A percentile compares a stretch with the other conserved stretches of the same genome.
Evolutionary conservation across 2,797 vertebrate genomes (phyloP).

Genomic region (Ambastaia sidthimunki): DNA sequence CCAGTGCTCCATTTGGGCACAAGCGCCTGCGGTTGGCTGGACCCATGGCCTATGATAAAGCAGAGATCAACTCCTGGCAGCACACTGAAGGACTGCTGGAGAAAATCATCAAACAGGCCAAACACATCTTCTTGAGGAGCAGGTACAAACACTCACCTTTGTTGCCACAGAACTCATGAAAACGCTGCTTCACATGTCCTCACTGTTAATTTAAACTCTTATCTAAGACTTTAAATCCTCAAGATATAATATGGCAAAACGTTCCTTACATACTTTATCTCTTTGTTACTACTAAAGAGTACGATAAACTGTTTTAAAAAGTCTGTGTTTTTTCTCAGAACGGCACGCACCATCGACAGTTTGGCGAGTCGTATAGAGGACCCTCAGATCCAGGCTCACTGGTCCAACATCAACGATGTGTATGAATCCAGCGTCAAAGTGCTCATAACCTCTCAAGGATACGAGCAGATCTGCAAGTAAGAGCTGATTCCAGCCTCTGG

Average conservation of each 20-base stretch:
- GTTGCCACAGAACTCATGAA: neutral
- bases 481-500: conserved; percentile 52
- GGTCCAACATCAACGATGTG: conserved; percentile 98
- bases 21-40: conserved; percentile 92
- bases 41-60: conserved; percentile 92
- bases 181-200: neutral
- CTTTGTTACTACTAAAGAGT: too few relatives aligned
- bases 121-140: conserved; percentile 95
- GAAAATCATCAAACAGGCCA: conserved; percentile 98
- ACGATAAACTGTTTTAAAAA: too few relatives aligned
- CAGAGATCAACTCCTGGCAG: conserved; percentile 87
- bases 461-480: conserved; percentile 99
- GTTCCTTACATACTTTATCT: too few relatives aligned
- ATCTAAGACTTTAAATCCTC: too few relatives aligned
- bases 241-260: too few relatives aligned
- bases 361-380: conserved; percentile 95
- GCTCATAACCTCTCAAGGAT: conserved; percentile 97
- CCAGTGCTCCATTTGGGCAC: conserved; percentile 92
- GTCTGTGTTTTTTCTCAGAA: conserved; percentile 62
- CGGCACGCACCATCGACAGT: conserved; percentile 87
- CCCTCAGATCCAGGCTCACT: conserved; percentile 98
- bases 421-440: conserved; percentile 99
- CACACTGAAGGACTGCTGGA: conserved; percentile 93
- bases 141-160: neutral
- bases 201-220: too few relatives aligned